These are phyloP conservation scores for Lysandra coridon DNA, from an alignment of 2,888 invertebrate genomes.

Conservation along the genomic window DNA sequence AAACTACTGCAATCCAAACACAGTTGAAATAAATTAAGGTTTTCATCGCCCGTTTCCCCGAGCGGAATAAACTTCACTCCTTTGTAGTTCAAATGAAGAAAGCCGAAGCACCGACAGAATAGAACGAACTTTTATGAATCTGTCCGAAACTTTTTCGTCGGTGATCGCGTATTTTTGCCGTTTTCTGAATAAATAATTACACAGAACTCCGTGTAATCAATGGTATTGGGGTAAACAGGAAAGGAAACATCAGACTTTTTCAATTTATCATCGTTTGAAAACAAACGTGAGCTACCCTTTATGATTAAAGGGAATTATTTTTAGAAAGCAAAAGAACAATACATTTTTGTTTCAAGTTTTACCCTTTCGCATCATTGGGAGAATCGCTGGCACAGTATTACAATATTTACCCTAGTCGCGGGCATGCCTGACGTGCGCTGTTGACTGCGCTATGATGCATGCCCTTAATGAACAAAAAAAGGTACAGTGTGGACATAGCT, in stretches of 20 bases:
- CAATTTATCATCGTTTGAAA: slow-evolving; percentile 17
- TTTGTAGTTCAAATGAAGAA: slow-evolving; percentile 28
- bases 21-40: slow-evolving; percentile 25
- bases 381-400: neutral
- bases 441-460: too few species aligned
- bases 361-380: neutral
- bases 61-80: slow-evolving; percentile 29
- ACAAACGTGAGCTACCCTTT: neutral
- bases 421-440: too few species aligned
- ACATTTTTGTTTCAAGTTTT: slow-evolving; percentile 4
- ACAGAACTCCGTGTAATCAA: neutral
- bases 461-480: too few species aligned
- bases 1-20: slow-evolving; percentile 19
- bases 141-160: slow-evolving; percentile 15
- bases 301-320: neutral
- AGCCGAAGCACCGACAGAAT: slow-evolving; percentile 20
- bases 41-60: slow-evolving; percentile 5
- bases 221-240: slow-evolving; percentile 5
- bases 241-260: slow-evolving; percentile 1
- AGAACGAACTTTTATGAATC: slow-evolving; percentile 29
- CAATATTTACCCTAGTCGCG: too few species aligned
- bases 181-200: slow-evolving; percentile 11
- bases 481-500: too few species aligned
- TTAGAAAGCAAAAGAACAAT: neutral
- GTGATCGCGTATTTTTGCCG: slow-evolving; percentile 16